phyloP scores from a whole-genome alignment of 2,888 invertebrate species.

The Erebia ligea region DNA sequence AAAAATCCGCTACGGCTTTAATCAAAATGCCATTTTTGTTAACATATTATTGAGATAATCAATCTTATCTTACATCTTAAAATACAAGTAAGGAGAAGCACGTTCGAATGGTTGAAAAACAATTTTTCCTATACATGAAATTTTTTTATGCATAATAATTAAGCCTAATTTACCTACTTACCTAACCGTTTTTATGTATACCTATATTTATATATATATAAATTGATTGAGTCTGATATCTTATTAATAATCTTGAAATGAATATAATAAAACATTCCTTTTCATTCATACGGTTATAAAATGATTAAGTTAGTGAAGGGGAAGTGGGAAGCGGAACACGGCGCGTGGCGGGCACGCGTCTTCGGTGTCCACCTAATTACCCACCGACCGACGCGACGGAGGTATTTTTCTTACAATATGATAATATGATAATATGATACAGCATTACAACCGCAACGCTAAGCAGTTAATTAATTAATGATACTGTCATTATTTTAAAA shows the following conservation, averaged over 20 bases:
- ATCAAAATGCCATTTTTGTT: conserved; percentile 57
- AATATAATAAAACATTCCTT: background rate
- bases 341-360: conserved; percentile 55
- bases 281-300: conserved; percentile 5
- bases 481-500: conserved; percentile 15
- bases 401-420: conserved; percentile 4
- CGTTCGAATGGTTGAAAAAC: too few species aligned
- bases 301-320: conserved; percentile 6
- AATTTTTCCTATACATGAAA: too few species aligned
- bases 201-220: too few species aligned
- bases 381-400: conserved; percentile 20
- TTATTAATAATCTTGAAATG: background rate
- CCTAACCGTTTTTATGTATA: background rate
- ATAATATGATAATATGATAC: background rate
- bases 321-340: conserved; percentile 42
- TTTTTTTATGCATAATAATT: too few species aligned
- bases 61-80: conserved; percentile 4
- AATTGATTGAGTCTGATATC: background rate
- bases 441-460: conserved; percentile 14
- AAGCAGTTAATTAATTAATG: conserved; percentile 27
- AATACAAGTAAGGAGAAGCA: conserved; percentile 45
- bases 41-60: background rate
- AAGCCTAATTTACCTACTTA: too few species aligned
- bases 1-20: conserved; percentile 76
- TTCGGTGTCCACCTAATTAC: conserved; percentile 34